Evolutionary conservation across 2,888 invertebrate species (phyloP).

Genomic region (Cephus pulcher): DNA sequence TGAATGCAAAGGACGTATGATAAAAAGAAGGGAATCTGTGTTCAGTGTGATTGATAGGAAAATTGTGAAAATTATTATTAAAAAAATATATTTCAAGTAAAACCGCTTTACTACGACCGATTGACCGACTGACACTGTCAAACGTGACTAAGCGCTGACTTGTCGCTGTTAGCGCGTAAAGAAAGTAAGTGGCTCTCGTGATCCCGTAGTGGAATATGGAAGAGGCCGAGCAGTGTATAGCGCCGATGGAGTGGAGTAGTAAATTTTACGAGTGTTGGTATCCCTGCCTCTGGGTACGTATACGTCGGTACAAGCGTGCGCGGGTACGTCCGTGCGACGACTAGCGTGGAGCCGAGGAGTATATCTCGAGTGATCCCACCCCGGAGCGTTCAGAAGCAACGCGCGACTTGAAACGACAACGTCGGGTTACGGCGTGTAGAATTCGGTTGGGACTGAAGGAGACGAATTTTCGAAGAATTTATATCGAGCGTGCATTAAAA

Average conservation of each 20-base stretch:
- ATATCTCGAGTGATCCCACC: conserved; percentile 1
- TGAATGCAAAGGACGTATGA: not conserved
- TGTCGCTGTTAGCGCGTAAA: not conserved
- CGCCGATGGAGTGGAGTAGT: not conserved
- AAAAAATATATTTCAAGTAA: not conserved
- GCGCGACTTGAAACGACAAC: conserved; percentile 3
- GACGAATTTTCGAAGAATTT: not conserved
- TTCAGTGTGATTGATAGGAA: too few relatives aligned
- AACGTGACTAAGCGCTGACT: not conserved
- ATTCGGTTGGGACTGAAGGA: not conserved
- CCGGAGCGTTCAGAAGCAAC: not conserved
- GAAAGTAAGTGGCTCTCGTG: not conserved
- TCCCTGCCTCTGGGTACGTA: not conserved
- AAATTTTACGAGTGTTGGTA: not conserved
- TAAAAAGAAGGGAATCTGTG: not conserved
- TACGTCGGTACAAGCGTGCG: not conserved
- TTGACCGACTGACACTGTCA: not conserved
- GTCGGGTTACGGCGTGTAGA: not conserved
- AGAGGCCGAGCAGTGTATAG: not conserved
- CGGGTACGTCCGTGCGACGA: not conserved
- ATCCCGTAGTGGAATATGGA: not conserved
- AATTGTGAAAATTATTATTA: not conserved
- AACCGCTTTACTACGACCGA: not conserved
- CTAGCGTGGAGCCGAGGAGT: not conserved
- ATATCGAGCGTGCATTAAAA: not conserved